A percentile compares a stretch with the other conserved stretches of the same genome.
Conservation (phyloP, 2,113 vertebrate genomes). For the Pogonocichla stellata region DNA sequence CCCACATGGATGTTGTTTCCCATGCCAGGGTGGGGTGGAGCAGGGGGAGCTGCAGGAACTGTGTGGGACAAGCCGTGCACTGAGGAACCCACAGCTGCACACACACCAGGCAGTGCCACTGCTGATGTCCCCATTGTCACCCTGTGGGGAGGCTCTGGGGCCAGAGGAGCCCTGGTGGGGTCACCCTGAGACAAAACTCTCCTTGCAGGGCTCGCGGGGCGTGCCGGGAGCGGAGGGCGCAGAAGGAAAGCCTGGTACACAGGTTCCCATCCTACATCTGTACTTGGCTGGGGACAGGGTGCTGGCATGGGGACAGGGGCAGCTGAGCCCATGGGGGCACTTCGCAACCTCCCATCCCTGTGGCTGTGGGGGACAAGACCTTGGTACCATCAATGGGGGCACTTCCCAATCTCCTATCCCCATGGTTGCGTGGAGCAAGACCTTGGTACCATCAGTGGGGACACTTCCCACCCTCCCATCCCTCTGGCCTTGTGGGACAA, state of each 20-base stretch:
- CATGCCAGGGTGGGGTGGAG: background rate
- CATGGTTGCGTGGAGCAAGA: fast-evolving
- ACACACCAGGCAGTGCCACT: background rate
- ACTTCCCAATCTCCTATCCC: background rate
- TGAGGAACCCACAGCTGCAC: background rate
- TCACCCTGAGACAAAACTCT: background rate
- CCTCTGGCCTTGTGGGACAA: too few relatives aligned
- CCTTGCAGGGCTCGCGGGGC: constrained; percentile 79
- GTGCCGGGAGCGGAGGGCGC: constrained; percentile 69
- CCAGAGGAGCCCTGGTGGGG: background rate
- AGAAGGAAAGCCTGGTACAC: constrained; percentile 79
- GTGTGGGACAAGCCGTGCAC: fast-evolving
- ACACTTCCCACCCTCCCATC: background rate
- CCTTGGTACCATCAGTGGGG: background rate
- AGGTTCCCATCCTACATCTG: constrained; percentile 74
- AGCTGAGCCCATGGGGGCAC: background rate
- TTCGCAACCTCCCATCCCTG: background rate
- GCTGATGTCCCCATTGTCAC: background rate
- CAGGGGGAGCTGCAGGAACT: background rate
- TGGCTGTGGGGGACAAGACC: fast-evolving
- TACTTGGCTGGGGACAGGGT: background rate
- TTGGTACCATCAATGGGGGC: fast-evolving
- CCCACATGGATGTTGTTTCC: background rate
- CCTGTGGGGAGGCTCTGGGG: background rate
- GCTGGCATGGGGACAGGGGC: background rate